These are phyloP conservation scores for Eretmochelys imbricata DNA, from an alignment of 2,113 vertebrate species.

Conservation along the genomic window DNA sequence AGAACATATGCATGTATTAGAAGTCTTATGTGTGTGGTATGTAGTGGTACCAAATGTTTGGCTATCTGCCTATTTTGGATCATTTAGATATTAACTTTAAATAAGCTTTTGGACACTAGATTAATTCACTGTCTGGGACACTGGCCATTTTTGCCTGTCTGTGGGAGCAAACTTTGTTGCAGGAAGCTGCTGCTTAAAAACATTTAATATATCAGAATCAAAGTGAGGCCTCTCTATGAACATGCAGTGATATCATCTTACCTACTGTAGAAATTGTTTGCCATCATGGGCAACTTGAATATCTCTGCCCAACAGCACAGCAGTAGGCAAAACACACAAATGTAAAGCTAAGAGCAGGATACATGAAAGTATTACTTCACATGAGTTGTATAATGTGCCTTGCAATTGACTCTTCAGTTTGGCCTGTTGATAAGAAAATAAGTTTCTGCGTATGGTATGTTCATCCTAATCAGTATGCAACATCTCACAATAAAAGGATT, in stretches of 20 bases:
- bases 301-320: constrained; percentile 7
- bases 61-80: neutral
- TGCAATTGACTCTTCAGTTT: constrained; percentile 10
- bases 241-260: constrained; percentile 47
- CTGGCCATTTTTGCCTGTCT: constrained; percentile 11
- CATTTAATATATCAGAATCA: neutral
- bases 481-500: constrained; percentile 5
- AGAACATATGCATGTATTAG: neutral
- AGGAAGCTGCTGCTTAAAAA: constrained; percentile 16
- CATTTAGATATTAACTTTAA: constrained; percentile 21
- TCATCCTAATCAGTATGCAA: neutral
- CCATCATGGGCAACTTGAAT: constrained; percentile 32
- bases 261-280: constrained; percentile 63
- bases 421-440: neutral
- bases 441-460: neutral
- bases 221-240: constrained; percentile 51
- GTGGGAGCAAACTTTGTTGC: constrained; percentile 63
- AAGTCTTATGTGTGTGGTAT: rapidly evolving
- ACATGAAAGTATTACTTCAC: neutral
- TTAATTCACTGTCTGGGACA: neutral
- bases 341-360: neutral
- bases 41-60: neutral
- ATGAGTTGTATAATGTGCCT: neutral
- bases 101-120: neutral
- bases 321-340: neutral